Conservation (phyloP, 1,140 invertebrate genomes). For the Zaprionus kolodkinae region DNA sequence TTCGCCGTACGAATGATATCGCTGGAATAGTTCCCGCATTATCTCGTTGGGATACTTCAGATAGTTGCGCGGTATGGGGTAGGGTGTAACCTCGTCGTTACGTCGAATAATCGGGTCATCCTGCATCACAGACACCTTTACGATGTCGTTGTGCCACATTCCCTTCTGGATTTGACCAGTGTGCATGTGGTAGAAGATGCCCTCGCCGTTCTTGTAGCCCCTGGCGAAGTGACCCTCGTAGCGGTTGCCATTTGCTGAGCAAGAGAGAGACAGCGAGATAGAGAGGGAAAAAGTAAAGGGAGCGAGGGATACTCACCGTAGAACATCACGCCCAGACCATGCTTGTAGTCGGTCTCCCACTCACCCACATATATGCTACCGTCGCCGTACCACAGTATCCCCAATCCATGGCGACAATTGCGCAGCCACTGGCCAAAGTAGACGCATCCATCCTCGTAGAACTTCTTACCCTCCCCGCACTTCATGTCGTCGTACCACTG, state of each 20-base stretch:
- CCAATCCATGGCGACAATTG: constrained; percentile 87
- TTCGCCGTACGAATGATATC: constrained; percentile 40
- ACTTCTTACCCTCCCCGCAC: constrained; percentile 84
- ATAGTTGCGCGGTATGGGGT: constrained; percentile 60
- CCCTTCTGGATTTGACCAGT: constrained; percentile 87
- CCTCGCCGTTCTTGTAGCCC: constrained; percentile 86
- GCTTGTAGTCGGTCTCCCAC: constrained; percentile 81
- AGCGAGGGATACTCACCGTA: constrained; percentile 51
- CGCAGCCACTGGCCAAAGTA: constrained; percentile 84
- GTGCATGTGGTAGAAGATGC: constrained; percentile 86
- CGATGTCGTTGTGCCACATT: constrained; percentile 85
- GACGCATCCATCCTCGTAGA: constrained; percentile 70
- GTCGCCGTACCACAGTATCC: constrained; percentile 85
- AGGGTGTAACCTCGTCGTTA: constrained; percentile 47
- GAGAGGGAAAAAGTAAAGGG: neutral
- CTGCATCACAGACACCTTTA: constrained; percentile 84
- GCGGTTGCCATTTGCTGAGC: constrained; percentile 86
- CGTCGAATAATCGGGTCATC: constrained; percentile 72
- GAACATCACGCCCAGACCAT: constrained; percentile 84
- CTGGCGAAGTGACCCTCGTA: constrained; percentile 86
- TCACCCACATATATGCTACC: constrained; percentile 85
- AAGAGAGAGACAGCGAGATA: neutral
- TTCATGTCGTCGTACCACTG: constrained; percentile 85
- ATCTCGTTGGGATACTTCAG: constrained; percentile 72
- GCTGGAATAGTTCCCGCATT: constrained; percentile 62